Percentiles rank a stretch among this genome's conserved stretches.
Conservation (phyloP, 2,797 vertebrate genomes). For the Carduelis carduelis region DNA sequence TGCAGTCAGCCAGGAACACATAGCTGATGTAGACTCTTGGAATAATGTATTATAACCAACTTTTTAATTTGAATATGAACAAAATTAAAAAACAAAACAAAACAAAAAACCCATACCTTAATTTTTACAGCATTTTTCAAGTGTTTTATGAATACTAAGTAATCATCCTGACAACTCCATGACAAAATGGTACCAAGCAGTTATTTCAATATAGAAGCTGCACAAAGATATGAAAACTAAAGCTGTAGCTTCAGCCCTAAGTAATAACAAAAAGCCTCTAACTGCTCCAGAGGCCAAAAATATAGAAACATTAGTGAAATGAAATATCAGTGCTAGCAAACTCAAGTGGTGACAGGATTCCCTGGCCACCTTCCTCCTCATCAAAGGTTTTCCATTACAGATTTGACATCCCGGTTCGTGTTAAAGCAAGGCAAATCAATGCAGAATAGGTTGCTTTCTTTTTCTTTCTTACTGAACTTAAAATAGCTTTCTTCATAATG, state of each 20-base stretch:
- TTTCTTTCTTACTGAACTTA: background rate
- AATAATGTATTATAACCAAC: background rate
- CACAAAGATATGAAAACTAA: background rate
- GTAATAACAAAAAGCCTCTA: background rate
- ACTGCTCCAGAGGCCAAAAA: background rate
- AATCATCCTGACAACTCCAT: background rate
- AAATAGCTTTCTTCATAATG: background rate
- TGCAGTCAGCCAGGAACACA: background rate
- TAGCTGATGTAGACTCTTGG: background rate
- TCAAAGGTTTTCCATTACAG: background rate
- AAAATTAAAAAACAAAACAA: background rate
- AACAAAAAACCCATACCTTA: background rate
- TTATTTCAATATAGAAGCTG: background rate
- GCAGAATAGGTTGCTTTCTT: background rate
- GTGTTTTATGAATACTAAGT: background rate
- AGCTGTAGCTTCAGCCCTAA: background rate
- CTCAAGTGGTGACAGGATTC: background rate
- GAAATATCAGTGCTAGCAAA: background rate
- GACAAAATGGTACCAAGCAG: background rate
- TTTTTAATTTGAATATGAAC: background rate
- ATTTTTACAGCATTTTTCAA: background rate
- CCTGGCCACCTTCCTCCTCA: background rate
- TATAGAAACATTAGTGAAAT: background rate
- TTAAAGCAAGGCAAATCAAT: background rate
- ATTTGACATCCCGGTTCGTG: background rate